Conservation (phyloP, 2,888 invertebrate species). For the Tetheella fluctuosa region DNA sequence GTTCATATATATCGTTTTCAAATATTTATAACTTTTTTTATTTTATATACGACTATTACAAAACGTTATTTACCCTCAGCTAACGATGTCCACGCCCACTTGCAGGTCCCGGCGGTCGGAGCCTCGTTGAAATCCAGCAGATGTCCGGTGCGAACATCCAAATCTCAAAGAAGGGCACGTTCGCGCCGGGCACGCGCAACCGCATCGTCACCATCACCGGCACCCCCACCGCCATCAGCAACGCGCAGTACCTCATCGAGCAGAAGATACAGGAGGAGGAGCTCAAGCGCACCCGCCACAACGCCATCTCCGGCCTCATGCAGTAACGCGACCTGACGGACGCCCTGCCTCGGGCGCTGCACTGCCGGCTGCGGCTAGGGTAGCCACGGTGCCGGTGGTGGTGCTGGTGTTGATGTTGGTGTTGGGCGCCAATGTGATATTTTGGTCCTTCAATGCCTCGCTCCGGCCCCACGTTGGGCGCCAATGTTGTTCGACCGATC, state of each 20-base stretch:
- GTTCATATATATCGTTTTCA: no score
- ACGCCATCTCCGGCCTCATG: conserved; percentile 89
- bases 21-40: no score
- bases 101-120: conserved; percentile 95
- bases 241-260: conserved; percentile 97
- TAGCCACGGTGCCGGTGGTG: conserved; percentile 3
- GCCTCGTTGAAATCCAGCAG: conserved; percentile 98
- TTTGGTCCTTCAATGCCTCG: background rate
- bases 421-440: conserved; percentile 2
- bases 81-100: background rate
- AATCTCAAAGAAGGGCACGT: conserved; percentile 99
- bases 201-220: conserved; percentile 98
- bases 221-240: conserved; percentile 93
- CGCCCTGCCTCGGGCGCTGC: conserved; percentile 13
- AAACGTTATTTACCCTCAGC: no score
- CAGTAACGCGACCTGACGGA: conserved; percentile 76
- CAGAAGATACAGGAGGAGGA: conserved; percentile 98
- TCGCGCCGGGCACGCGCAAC: conserved; percentile 98
- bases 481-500: conserved; percentile 2
- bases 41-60: no score
- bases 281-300: conserved; percentile 96
- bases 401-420: no score
- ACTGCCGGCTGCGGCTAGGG: background rate
- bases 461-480: conserved; percentile 5
- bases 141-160: conserved; percentile 98